Evolutionary conservation across 2,797 vertebrate species (phyloP).

Genomic region (Ceryle rudis): DNA sequence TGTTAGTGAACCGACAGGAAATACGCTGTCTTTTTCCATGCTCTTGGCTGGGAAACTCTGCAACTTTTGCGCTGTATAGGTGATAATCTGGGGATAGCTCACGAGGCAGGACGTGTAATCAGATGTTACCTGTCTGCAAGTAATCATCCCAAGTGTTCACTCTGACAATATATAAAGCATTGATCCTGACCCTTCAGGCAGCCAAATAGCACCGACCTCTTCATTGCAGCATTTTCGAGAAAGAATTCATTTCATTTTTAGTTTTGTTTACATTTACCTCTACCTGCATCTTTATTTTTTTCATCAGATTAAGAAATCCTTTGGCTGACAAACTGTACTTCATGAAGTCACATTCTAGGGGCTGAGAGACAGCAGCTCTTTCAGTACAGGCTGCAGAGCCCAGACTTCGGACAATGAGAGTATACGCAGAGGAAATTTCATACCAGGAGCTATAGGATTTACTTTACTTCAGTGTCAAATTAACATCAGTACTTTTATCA

Average conservation of each 20-base stretch:
- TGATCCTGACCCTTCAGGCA: background rate
- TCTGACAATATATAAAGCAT: background rate
- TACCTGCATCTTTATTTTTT: too few species aligned
- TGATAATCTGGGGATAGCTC: background rate
- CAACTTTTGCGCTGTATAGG: background rate
- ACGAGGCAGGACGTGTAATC: background rate
- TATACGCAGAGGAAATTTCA: background rate
- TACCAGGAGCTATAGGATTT: background rate
- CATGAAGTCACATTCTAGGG: background rate
- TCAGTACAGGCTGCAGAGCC: background rate
- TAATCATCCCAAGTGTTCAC: background rate
- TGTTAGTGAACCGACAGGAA: background rate
- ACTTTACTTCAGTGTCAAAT: background rate
- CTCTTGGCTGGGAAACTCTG: background rate
- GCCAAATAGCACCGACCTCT: background rate
- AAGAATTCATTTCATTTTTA: background rate
- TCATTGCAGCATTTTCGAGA: rapidly evolving
- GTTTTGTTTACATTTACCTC: background rate
- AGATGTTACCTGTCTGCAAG: background rate
- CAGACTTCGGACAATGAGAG: background rate
- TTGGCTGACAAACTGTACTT: background rate
- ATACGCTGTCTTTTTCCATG: background rate
- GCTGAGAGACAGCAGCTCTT: background rate
- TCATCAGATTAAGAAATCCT: background rate
- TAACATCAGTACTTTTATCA: background rate